phyloP scores from a whole-genome alignment of 2,113 vertebrate genomes.

The Cryptotis parvus region DNA sequence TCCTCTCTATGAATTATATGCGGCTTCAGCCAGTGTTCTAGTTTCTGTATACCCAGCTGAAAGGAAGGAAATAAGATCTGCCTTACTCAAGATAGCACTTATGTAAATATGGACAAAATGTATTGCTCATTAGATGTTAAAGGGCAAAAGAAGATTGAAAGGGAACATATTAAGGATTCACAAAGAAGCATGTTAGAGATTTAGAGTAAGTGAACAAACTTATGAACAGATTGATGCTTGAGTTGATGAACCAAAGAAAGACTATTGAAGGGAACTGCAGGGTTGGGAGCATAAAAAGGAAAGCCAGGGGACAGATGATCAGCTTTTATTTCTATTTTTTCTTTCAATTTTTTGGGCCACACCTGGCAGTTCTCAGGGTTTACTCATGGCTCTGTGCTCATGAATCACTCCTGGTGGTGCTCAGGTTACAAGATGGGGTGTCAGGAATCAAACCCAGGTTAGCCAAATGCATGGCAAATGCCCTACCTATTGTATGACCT shows the following conservation, averaged over 20 bases:
- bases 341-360: too few relatives aligned
- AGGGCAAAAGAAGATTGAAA: not conserved
- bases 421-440: too few relatives aligned
- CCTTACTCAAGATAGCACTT: not conserved
- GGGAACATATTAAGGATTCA: not conserved
- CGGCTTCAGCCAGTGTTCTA: not conserved
- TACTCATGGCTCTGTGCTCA: too few relatives aligned
- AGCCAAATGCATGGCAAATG: too few relatives aligned
- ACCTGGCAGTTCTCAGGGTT: too few relatives aligned
- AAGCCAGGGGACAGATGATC: not conserved
- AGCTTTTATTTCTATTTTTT: not conserved
- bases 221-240: not conserved
- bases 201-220: not conserved
- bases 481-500: too few relatives aligned
- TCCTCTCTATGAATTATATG: not conserved
- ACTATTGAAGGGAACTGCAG: not conserved
- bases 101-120: not conserved
- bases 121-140: not conserved
- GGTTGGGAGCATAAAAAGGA: slow-evolving; percentile 15
- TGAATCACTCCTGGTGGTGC: too few relatives aligned
- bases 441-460: too few relatives aligned
- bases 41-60: not conserved
- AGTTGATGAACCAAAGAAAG: not conserved
- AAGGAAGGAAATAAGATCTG: not conserved
- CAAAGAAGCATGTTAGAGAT: not conserved